Base-by-base conservation (phyloP, 1,140 invertebrate species). In the Samia ricini region DNA sequence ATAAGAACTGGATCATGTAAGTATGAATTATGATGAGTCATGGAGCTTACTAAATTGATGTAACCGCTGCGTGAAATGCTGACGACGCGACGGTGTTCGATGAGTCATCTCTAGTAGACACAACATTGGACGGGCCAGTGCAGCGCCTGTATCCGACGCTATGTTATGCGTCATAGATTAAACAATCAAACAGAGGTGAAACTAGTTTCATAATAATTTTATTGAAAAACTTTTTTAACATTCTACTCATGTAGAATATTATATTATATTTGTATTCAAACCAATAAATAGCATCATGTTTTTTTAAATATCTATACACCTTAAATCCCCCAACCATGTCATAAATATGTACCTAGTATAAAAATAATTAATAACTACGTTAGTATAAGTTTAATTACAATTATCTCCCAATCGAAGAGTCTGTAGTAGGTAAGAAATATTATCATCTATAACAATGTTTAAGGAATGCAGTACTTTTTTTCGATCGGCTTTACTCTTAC, bases 41-140 rank as follows among this genome's bases (percentile, higher is more conserved):
- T 12, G n/a, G 33, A 21, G 2, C 64, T 79, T 83, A 85, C 74
- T 61, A 75, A 83, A 82, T 84, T 81, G 75, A 79, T 79, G 69
- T 79, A 79, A 84, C 72, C 67, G 66, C 64, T 74, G 71, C 19
- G 22, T 55, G 20, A 55, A 55, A 55, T 55, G 22, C 52, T 22
- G 24, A 24, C 21, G 22, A 7, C 73, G 65, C 52, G 24, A 24
- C 21, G 22, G 20, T 73, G 65, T 71, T 69, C 67, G 15, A 20
- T 84, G 81, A 84, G 60, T 84, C 81, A 80, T 64, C 22, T 12
- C 24, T 5, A 22, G 52, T 22, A 22, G 52, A 22, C 52, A 55
- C 52, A 55, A 21, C 54, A 51, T 12, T 4, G 15, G 3, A 23
- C 52, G 24, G 52, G 24, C 22, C 22, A 21, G 21, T n/a, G 15